Evolutionary conservation across 2,797 vertebrate species (phyloP).

Genomic region (Novumbra hubbsi): DNA sequence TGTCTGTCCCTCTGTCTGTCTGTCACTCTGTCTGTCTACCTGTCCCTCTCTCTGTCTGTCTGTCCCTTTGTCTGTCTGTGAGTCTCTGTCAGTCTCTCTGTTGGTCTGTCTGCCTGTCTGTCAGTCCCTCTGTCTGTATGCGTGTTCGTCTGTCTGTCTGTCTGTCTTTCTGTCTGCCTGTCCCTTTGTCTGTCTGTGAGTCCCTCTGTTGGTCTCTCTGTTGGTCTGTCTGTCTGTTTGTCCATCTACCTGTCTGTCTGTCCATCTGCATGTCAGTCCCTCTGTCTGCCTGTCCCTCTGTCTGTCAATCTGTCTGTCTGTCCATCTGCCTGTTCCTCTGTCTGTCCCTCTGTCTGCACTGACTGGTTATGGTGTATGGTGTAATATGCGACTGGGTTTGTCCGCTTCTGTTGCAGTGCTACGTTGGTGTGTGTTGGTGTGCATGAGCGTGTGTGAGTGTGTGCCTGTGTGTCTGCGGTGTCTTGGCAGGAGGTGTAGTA

Average conservation of each 20-base stretch:
- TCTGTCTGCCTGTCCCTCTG: neutral
- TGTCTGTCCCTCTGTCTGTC: constrained; percentile 28
- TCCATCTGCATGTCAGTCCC: too few relatives aligned
- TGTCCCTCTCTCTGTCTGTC: neutral
- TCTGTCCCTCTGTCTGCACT: neutral
- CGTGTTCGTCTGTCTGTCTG: constrained; percentile 10
- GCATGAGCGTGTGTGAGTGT: constrained; percentile 39
- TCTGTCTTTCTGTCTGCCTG: too few relatives aligned
- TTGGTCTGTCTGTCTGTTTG: constrained; percentile 23
- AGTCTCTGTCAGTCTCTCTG: neutral
- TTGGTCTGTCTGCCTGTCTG: constrained; percentile 10
- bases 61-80: too few relatives aligned
- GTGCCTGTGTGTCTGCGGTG: constrained; percentile 39
- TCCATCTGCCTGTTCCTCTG: constrained; percentile 16
- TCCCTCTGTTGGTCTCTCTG: too few relatives aligned
- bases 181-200: too few relatives aligned
- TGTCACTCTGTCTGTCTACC: neutral
- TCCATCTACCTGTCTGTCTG: constrained; percentile 16
- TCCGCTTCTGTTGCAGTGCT: neutral
- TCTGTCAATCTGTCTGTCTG: neutral
- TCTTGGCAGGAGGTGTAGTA: constrained; percentile 41
- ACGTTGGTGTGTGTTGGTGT: constrained; percentile 10
- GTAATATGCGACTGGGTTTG: neutral
- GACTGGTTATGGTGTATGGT: neutral
- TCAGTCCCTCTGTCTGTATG: neutral